Evolutionary conservation across 2,888 invertebrate genomes (phyloP).

Genomic region (Willowsia nigromaculata): DNA sequence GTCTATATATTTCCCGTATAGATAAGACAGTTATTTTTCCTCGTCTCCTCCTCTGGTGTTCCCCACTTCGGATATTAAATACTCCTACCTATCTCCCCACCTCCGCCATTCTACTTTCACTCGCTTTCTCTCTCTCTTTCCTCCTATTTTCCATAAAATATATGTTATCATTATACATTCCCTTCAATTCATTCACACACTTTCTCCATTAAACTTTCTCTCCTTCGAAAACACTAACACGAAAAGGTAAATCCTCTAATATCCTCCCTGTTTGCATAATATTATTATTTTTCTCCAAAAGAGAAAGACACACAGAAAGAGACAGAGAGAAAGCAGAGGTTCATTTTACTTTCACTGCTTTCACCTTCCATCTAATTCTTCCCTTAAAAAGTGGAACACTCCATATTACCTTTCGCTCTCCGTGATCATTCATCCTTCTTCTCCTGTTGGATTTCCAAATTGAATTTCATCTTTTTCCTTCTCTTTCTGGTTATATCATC

Average conservation of each 20-base stretch:
- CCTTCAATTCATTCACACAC: neutral
- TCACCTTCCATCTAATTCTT: too few species aligned
- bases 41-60: neutral
- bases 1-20: neutral
- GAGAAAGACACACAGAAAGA: neutral
- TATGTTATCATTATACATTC: too few species aligned
- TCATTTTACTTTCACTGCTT: too few species aligned
- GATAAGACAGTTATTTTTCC: neutral
- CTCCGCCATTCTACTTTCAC: neutral
- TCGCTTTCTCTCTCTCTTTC: too few species aligned
- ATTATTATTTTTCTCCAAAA: neutral
- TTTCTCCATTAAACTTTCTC: too few species aligned
- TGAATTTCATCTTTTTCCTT: neutral
- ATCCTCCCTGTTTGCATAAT: too few species aligned
- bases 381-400: too few species aligned
- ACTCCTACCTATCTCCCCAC: neutral
- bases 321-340: too few species aligned
- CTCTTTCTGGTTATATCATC: neutral
- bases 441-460: neutral
- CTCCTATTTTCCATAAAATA: too few species aligned
- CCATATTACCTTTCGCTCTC: neutral
- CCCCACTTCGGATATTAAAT: neutral
- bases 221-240: too few species aligned
- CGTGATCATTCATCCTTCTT: neutral
- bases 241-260: too few species aligned